Evolutionary conservation across 2,797 vertebrate species (phyloP).

Genomic region (Gymnoscopelus microlampas): DNA sequence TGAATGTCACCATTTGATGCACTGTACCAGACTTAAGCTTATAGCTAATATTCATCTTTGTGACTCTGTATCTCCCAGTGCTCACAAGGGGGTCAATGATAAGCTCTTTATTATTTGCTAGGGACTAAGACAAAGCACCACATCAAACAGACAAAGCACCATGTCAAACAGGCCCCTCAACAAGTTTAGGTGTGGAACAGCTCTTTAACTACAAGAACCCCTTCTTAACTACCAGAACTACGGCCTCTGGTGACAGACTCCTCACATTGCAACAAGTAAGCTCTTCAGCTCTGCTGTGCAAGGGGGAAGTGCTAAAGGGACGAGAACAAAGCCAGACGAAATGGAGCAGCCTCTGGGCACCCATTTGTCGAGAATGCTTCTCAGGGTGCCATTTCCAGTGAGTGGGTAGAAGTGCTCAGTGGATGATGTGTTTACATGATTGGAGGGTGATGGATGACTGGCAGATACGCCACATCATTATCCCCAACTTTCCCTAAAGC

Average conservation of each 20-base stretch:
- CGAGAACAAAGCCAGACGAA: constrained; percentile 7
- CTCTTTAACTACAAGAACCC: background rate
- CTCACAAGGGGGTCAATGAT: constrained; percentile 29
- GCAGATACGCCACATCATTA: constrained; percentile 1
- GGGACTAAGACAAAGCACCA: constrained; percentile 48
- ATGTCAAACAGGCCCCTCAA: too few species aligned
- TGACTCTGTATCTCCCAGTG: constrained; percentile 33
- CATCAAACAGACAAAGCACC: constrained; percentile 7
- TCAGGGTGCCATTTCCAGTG: constrained; percentile 16
- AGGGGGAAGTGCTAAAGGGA: constrained; percentile 24
- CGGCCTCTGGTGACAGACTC: constrained; percentile 20
- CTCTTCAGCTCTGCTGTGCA: constrained; percentile 21
- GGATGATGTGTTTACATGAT: constrained; percentile 2
- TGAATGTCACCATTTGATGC: too few species aligned
- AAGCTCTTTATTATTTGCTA: constrained; percentile 10
- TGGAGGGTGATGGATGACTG: constrained; percentile 16
- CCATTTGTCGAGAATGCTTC: background rate
- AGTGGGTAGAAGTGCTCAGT: background rate
- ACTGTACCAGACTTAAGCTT: too few species aligned
- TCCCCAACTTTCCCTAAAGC: background rate
- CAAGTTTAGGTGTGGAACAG: too few species aligned
- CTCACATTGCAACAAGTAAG: constrained; percentile 35
- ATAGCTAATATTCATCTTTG: too few species aligned
- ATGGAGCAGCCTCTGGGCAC: constrained; percentile 6
- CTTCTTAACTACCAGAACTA: constrained; percentile 1